Evolutionary conservation across 2,113 vertebrate genomes (phyloP).

Genomic region (Dunckerocampus dactyliophorus): DNA sequence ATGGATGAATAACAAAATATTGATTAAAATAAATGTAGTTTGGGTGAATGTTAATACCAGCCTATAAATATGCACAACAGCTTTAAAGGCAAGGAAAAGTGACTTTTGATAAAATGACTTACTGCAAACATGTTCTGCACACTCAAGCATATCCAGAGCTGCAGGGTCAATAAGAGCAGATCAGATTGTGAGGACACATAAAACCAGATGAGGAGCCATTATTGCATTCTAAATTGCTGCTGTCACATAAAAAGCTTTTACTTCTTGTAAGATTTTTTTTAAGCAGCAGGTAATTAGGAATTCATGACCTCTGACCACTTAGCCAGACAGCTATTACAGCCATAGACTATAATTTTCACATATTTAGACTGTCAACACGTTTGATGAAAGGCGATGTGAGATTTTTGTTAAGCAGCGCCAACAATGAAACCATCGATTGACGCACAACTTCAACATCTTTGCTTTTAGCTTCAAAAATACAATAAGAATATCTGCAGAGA

Average conservation of each 20-base stretch:
- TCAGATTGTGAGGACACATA: too few species aligned
- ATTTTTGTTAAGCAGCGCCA: neutral
- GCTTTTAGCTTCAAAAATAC: neutral
- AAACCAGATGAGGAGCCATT: neutral
- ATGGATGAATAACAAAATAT: too few species aligned
- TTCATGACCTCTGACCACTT: slow-evolving; percentile 10
- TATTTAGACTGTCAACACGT: slow-evolving; percentile 11
- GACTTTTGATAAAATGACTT: too few species aligned
- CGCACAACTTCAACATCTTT: neutral
- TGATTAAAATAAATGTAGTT: too few species aligned
- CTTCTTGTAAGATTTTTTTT: neutral
- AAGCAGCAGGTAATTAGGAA: slow-evolving; percentile 7
- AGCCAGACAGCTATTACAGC: slow-evolving; percentile 14
- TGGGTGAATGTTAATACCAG: neutral
- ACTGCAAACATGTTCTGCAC: too few species aligned
- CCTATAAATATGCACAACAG: neutral
- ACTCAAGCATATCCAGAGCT: too few species aligned
- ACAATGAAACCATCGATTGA: neutral
- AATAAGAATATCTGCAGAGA: neutral
- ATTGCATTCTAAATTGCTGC: slow-evolving; percentile 1
- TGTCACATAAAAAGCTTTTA: slow-evolving; percentile 1
- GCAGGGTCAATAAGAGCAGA: too few species aligned
- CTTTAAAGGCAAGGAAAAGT: neutral
- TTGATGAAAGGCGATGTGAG: neutral
- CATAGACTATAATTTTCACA: slow-evolving; percentile 1